Evolutionary conservation across 2,113 vertebrate species (phyloP), one percentile per base, ranked within the genome.

Genomic region (Acanthisitta chloris): DNA sequence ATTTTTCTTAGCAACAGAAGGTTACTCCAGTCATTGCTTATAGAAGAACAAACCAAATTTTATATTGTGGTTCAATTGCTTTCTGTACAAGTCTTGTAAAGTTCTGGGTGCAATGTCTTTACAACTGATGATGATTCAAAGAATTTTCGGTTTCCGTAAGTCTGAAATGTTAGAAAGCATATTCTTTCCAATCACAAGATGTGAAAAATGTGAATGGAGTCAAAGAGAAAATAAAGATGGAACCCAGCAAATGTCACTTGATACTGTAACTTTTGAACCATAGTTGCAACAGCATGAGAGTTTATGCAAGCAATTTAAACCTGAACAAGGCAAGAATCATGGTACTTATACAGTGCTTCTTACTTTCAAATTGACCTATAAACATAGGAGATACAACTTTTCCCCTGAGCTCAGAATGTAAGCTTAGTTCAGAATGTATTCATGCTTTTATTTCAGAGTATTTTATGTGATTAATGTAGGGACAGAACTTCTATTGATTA

Each of bases 141-240:
- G 80, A 97, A 91, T 93, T 95, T 95, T 96, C 90, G 91, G 83
- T 88, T 96, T 88, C 82, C 90, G 46, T 90, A 79, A 91, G 74
- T 81, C 43, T 14, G 14, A 94, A 93, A 81, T 90, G 74, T 87
- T 94, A 95, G 59, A 93, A 82, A 85, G 45, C 77, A 40, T 92
- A 79, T 55, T 79, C 45, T 77, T 90, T 93, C 66, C 38, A 51
- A 33, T 74, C 78, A 78, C 8, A 18, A 79, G 59, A 26, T 55
- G 28, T 77, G 40, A 59, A 81, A 81, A 69, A 5, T 51, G 12
- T 81, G 40, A 49, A 45, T 48, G 5, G 19, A 81, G 17, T 21
- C 17, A 81, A 73, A 42, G 19, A 76, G 25, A 70, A 80, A 83
- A 74, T 36, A 78, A 84, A 83, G 45, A 58, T 84, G 38, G 26